phyloP scores from a whole-genome alignment of 2,113 vertebrate species.

The Otolemur garnettii region DNA sequence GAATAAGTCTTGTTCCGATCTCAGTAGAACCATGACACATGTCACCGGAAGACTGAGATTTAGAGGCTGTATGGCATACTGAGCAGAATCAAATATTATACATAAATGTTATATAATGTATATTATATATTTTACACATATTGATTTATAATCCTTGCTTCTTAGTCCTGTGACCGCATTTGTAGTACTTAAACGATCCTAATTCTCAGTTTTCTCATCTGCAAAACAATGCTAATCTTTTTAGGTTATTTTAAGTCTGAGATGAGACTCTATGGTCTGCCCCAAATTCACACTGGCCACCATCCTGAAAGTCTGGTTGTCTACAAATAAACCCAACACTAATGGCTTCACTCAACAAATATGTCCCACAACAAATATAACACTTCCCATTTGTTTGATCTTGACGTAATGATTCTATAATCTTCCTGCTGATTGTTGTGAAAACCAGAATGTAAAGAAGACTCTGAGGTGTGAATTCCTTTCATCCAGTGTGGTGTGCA shows the following conservation, averaged over 20 bases:
- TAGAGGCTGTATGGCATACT: neutral
- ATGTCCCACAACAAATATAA: neutral
- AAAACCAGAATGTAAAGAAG: neutral
- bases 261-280: neutral
- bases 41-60: neutral
- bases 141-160: neutral
- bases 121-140: neutral
- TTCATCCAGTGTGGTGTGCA: accelerated
- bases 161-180: neutral
- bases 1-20: neutral
- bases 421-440: neutral
- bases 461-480: neutral
- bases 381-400: neutral
- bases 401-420: too few relatives aligned
- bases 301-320: neutral
- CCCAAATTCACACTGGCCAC: neutral
- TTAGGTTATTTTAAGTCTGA: neutral
- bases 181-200: neutral
- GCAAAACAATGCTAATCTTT: neutral
- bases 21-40: neutral
- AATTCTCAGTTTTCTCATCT: neutral
- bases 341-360: neutral
- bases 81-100: neutral
- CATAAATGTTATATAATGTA: too few relatives aligned
- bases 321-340: neutral